Conservation (phyloP, 2,113 vertebrate species). For the Pogona vitticeps region DNA sequence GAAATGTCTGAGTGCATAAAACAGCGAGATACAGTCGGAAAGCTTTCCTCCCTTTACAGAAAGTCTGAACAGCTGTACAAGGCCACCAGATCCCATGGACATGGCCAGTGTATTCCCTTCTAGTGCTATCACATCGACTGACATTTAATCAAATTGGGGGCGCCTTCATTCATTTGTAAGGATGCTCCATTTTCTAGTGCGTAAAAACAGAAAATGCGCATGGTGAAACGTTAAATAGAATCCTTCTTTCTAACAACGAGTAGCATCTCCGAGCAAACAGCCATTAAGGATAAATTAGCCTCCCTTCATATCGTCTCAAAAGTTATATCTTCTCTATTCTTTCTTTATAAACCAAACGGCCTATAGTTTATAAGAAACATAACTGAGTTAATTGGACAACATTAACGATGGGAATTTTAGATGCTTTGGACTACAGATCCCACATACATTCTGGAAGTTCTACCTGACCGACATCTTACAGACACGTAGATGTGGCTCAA, state of each 20-base stretch:
- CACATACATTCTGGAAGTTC: too few relatives aligned
- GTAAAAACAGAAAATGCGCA: not conserved
- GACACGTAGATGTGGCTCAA: too few relatives aligned
- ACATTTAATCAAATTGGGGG: not conserved
- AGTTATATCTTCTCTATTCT: not conserved
- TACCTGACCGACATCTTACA: too few relatives aligned
- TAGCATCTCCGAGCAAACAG: too few relatives aligned
- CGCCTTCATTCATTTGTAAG: not conserved
- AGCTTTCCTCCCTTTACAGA: not conserved
- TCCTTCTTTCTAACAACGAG: not conserved
- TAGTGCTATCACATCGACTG: not conserved
- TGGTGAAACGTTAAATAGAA: not conserved
- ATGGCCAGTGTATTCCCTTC: not conserved
- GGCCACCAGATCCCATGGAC: not conserved
- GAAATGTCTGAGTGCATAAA: not conserved
- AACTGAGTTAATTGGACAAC: not conserved
- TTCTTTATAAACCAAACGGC: too few relatives aligned
- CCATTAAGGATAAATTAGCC: not conserved
- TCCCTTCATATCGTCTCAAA: not conserved
- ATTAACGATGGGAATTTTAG: not conserved
- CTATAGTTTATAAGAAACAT: not conserved
- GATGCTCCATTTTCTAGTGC: not conserved
- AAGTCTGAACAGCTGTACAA: constrained; percentile 35
- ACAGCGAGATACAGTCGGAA: not conserved
- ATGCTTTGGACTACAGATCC: too few relatives aligned